Base-by-base conservation (phyloP, 2,888 invertebrate genomes). In the Drosophila stalkeri region DNA sequence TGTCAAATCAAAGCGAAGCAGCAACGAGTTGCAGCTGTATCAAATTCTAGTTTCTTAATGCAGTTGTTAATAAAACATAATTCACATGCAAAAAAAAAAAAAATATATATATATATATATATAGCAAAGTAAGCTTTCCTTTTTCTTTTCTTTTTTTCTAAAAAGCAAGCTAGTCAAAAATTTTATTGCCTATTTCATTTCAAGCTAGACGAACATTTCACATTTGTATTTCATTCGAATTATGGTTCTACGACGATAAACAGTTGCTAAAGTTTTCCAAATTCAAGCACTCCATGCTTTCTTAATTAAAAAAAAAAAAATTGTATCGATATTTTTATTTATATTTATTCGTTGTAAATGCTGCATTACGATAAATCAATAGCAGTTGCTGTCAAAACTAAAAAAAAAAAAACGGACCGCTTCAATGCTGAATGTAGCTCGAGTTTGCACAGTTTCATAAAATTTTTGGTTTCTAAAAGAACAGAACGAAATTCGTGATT, bases 381-480 rank as follows among this genome's bases (percentile, higher is more conserved):
- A 60, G 46, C 37, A 52, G 7, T 51, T 47, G 20, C 9, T 77
- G 78, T 70, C 65, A 74, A 51, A 49, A 33, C 12, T 20, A 33
- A 62, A 47, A 39, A 59, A 47, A 39, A 37, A 4, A 4, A n/a
- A n/a, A n/a, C n/a, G 3, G 6, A 31, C 23, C 2, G 18, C 1
- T 23, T 52, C 2, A 55, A 62, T 60, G 37, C 52, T 49, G n/a
- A 52, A 33, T 20, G 23, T 44, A 23, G 37, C 27, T 52, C 9
- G 37, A 35, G 2, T 55, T 47, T 55, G 52, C 39, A 33, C 51
- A 71, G 54, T 71, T 51, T 64, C 71, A 69, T 56, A 71, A 66
- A 72, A 84, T 72, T 84, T 82, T 67, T 75, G 72, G 77, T 75
- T 73, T 69, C 70, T 47, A 57, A 72, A 73, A 60, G 67, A 71